Percentiles rank a stretch among this genome's conserved stretches.
These are phyloP conservation scores for Gasterosteus aculeatus DNA, from an alignment of 2,113 vertebrate species.

Conservation along the genomic window DNA sequence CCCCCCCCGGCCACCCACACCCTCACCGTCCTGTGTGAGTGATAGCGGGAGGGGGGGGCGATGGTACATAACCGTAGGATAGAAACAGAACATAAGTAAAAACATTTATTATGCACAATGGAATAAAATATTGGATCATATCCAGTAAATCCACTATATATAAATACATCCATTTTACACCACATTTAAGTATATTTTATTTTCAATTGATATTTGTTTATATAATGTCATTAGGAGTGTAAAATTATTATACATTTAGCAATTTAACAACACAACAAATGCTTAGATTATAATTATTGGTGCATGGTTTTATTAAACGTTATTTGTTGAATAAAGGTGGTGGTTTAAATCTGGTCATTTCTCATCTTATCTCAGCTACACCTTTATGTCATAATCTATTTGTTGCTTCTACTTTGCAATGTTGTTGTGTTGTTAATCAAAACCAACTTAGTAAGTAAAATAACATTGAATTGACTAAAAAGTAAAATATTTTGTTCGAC, in stretches of 20 bases:
- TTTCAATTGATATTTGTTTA: not conserved
- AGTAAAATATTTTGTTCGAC: not conserved
- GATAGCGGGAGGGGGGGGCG: too few relatives aligned
- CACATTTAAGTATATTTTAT: not conserved
- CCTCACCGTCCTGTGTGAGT: conserved; percentile 38
- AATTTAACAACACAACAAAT: too few relatives aligned
- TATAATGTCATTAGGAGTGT: too few relatives aligned
- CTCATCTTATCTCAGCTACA: not conserved
- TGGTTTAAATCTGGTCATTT: not conserved
- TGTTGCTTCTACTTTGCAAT: not conserved
- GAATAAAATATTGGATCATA: not conserved
- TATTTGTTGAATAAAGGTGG: not conserved
- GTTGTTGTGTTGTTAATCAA: not conserved
- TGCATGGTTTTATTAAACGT: not conserved
- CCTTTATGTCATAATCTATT: not conserved
- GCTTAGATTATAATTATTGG: not conserved
- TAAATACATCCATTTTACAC: too few relatives aligned
- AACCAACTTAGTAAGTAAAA: not conserved
- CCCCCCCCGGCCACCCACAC: not conserved
- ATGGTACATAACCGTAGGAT: too few relatives aligned
- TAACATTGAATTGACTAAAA: too few relatives aligned
- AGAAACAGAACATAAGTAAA: not conserved
- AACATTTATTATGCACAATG: not conserved
- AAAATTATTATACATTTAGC: too few relatives aligned
- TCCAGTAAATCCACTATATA: too few relatives aligned